Evolutionary conservation across 1,140 invertebrate genomes (phyloP), one percentile per base, ranked within the genome.

Genomic region (Drosophila chauvacae): DNA sequence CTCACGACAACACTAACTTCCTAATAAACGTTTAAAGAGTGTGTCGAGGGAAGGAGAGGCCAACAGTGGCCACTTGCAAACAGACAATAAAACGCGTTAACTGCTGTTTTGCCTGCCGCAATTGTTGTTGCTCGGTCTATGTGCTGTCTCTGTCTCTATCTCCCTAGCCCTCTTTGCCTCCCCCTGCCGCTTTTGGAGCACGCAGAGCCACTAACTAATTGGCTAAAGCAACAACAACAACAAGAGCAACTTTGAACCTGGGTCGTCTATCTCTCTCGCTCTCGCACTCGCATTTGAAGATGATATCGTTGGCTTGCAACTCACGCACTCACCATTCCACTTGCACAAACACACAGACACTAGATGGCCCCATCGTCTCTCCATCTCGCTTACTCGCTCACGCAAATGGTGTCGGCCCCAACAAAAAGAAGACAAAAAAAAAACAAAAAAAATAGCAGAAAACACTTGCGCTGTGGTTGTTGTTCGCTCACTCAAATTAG

Each of bases 11-110:
- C 47, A 51, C 73, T 51, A 18, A 55, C n/a, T 45, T 53, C 64
- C 47, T 37, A 65, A 42, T 30, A 42, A 33, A 57, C 26, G 20
- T 30, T 14, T 16, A 23, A 30, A 71, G 37, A n/a, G 37, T 45
- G 51, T 13, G 14, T 0, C 30, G 39, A n/a, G 55, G 33, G 13
- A 61, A 10, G 47, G 35, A 63, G 28, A 35, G 33, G 6, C 48
- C 35, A 41, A 45, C 41, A 35, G 57, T 62, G 57, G 47, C 59
- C 66, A 80, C 76, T 87, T 66, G 83, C 57, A 80, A 86, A 80
- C 73, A 78, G 81, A 86, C 84, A 88, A 88, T 88, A 90, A 88
- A 88, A 90, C 81, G 85, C 85, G 85, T 90, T 88, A 90, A 88
- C 85, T 90, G 80, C 77, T 90, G 77, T 72, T 88, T 53, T 72